These are phyloP conservation scores for Trachymyrmex cornetzi DNA, from an alignment of 1,140 invertebrate species.

Conservation along the genomic window DNA sequence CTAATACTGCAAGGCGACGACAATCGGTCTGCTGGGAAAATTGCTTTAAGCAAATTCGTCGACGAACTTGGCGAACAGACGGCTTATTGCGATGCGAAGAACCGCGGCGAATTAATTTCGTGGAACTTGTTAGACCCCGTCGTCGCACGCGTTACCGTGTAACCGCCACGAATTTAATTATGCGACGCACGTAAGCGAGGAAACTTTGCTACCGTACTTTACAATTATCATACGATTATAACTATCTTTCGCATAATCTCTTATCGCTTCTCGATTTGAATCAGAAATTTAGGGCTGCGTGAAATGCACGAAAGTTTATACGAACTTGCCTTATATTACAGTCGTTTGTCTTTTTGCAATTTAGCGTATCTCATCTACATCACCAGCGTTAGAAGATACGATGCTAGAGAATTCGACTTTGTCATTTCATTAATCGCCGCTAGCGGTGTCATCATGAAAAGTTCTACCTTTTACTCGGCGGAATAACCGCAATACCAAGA, in stretches of 20 bases:
- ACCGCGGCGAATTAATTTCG: constrained; percentile 71
- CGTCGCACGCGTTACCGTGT: constrained; percentile 72
- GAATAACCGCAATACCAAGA: constrained; percentile 16
- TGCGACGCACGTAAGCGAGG: constrained; percentile 64
- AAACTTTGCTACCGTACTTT: constrained; percentile 55
- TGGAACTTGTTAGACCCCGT: constrained; percentile 74
- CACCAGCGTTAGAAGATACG: background rate
- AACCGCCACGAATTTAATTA: constrained; percentile 73
- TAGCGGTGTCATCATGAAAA: constrained; percentile 43
- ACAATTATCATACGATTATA: constrained; percentile 60
- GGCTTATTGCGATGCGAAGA: constrained; percentile 63
- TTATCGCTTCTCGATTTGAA: constrained; percentile 40
- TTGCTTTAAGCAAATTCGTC: constrained; percentile 65
- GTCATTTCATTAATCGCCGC: constrained; percentile 69
- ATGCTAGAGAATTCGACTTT: constrained; percentile 42
- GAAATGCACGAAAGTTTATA: background rate
- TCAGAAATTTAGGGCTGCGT: background rate
- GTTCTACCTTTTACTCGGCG: constrained; percentile 45
- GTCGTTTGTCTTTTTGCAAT: background rate
- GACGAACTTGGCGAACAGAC: constrained; percentile 31
- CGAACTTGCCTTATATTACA: background rate
- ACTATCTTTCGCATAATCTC: constrained; percentile 51
- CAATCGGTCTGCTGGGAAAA: constrained; percentile 69
- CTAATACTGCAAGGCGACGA: constrained; percentile 14
- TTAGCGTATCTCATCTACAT: background rate